phyloP scores from a whole-genome alignment of 2,888 invertebrate species.

The Cosmopolites sordidus region DNA sequence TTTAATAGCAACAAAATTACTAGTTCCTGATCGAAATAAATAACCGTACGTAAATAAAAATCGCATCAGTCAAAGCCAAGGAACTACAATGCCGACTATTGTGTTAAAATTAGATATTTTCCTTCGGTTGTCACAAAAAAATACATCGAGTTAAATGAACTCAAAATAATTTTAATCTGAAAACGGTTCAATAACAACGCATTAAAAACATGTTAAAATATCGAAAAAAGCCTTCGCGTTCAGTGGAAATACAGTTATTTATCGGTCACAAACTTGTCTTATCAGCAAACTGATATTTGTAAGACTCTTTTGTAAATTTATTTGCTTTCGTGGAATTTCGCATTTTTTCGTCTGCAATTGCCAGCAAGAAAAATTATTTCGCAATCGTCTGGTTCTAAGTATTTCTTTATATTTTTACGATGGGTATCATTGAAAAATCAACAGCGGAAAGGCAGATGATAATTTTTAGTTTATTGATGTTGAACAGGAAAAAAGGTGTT shows the following conservation, averaged over 20 bases:
- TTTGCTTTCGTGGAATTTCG: conserved; percentile 23
- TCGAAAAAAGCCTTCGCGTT: conserved; percentile 33
- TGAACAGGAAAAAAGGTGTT: too few relatives aligned
- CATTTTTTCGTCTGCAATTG: conserved; percentile 22
- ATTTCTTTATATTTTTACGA: too few relatives aligned
- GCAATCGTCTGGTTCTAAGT: conserved; percentile 2
- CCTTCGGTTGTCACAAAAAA: conserved; percentile 32
- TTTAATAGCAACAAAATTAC: too few relatives aligned
- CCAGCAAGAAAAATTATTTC: conserved; percentile 13
- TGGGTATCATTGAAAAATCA: too few relatives aligned
- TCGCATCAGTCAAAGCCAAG: conserved; percentile 33
- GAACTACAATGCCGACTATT: conserved; percentile 40
- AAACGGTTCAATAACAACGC: conserved; percentile 45
- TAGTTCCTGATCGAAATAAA: too few relatives aligned
- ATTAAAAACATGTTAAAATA: conserved; percentile 37
- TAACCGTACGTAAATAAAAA: conserved; percentile 1
- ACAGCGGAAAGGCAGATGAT: too few relatives aligned
- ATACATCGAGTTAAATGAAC: conserved; percentile 43
- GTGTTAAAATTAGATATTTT: conserved; percentile 42
- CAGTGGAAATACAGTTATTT: conserved; percentile 41
- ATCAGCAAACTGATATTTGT: conserved; percentile 29
- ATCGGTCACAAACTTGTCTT: conserved; percentile 45
- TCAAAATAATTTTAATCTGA: conserved; percentile 37
- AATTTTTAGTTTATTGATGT: too few relatives aligned
- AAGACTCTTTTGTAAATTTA: conserved; percentile 21